Evolutionary conservation across 2,888 invertebrate genomes (phyloP).

Genomic region (Heliconius ismenius): DNA sequence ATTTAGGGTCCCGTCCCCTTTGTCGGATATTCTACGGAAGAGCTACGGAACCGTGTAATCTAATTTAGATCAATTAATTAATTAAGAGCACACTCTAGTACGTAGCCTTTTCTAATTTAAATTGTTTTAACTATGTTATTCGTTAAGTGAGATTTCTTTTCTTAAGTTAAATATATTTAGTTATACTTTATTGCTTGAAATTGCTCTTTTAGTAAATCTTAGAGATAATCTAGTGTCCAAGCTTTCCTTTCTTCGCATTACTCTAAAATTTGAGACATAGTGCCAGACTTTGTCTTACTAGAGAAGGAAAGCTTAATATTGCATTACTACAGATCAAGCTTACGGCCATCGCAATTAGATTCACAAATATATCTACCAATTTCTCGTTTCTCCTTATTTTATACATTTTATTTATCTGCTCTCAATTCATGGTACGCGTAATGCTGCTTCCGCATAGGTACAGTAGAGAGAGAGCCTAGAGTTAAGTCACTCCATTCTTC

Average conservation of each 20-base stretch:
- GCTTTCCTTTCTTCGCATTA: not conserved
- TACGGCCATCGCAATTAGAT: no score
- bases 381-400: no score
- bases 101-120: slow-evolving; percentile 39
- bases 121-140: slow-evolving; percentile 13
- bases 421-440: no score
- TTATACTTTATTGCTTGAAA: not conserved
- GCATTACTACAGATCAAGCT: no score
- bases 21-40: slow-evolving; percentile 44
- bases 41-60: slow-evolving; percentile 47
- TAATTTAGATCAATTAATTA: slow-evolving; percentile 49
- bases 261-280: not conserved
- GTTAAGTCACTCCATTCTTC: not conserved
- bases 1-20: slow-evolving; percentile 43
- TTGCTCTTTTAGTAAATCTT: not conserved
- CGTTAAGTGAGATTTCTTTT: slow-evolving; percentile 1
- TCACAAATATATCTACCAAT: no score
- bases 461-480: not conserved
- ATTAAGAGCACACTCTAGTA: slow-evolving; percentile 40
- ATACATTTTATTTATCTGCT: no score
- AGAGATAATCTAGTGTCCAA: not conserved
- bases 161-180: not conserved
- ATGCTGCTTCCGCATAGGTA: not conserved
- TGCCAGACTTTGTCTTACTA: not conserved
- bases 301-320: not conserved